These are phyloP conservation scores for Neoaliturus tenellus DNA, from an alignment of 2,888 invertebrate species.

Conservation along the genomic window DNA sequence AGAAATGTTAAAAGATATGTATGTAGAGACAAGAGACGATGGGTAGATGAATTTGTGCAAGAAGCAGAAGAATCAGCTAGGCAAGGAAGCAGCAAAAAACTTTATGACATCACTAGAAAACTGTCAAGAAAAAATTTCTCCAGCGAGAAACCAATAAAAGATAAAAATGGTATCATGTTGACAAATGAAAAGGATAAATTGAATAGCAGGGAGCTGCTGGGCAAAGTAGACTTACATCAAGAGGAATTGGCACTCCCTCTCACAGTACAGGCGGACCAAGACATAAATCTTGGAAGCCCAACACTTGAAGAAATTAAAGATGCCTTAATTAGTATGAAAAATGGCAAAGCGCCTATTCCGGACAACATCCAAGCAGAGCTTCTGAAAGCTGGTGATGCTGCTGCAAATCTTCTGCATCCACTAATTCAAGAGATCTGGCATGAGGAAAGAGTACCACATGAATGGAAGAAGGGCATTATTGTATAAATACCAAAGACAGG, in stretches of 20 bases:
- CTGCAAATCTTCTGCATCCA: too few species aligned
- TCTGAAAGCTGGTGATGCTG: background rate
- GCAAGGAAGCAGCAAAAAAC: slow-evolving; percentile 2
- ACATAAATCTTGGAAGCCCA: background rate
- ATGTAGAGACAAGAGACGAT: slow-evolving; percentile 19
- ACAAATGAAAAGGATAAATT: background rate
- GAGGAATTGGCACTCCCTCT: background rate
- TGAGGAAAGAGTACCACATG: too few species aligned
- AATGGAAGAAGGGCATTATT: too few species aligned
- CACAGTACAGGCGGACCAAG: too few species aligned
- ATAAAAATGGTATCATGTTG: background rate
- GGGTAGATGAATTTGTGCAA: background rate
- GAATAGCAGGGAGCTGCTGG: background rate
- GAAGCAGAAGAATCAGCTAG: slow-evolving; percentile 7
- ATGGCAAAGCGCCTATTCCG: background rate
- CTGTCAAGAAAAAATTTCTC: background rate
- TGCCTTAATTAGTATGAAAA: background rate
- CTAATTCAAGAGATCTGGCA: too few species aligned
- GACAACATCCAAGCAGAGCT: background rate
- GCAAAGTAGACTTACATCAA: background rate
- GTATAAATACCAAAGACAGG: too few species aligned
- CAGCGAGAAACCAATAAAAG: background rate
- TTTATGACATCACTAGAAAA: background rate
- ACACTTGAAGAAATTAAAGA: background rate
- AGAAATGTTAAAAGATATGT: slow-evolving; percentile 11